Conservation (phyloP, 1,140 invertebrate genomes). For the Drosophila arawakana region DNA sequence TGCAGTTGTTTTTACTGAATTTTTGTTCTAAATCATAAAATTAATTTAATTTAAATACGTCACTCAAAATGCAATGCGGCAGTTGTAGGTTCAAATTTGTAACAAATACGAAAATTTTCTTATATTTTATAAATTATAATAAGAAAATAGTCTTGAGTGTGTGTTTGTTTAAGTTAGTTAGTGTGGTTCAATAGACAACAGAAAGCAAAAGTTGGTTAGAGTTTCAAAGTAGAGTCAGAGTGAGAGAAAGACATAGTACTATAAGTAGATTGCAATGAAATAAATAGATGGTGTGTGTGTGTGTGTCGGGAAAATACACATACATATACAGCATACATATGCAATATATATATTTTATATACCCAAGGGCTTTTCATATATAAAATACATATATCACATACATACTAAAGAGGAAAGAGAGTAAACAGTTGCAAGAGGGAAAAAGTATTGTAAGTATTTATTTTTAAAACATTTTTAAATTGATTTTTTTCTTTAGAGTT, state of each 20-base stretch:
- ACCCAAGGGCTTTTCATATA: constrained; percentile 24
- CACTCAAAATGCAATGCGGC: constrained; percentile 47
- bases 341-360: constrained; percentile 75
- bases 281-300: constrained; percentile 34
- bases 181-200: constrained; percentile 18
- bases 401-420: constrained; percentile 54
- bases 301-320: constrained; percentile 65
- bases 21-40: constrained; percentile 32
- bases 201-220: constrained; percentile 23
- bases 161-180: constrained; percentile 19
- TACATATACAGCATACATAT: constrained; percentile 74
- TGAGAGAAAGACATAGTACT: constrained; percentile 16
- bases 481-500: constrained; percentile 22
- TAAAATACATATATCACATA: constrained; percentile 75
- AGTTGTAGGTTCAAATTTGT: not conserved
- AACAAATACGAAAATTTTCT: not conserved
- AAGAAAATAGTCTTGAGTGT: not conserved
- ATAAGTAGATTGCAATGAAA: constrained; percentile 20
- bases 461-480: constrained; percentile 32
- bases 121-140: no score
- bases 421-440: constrained; percentile 71
- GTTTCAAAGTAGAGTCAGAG: constrained; percentile 6
- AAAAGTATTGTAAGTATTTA: constrained; percentile 62
- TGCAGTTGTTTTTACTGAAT: not conserved
- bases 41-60: constrained; percentile 22